phyloP scores from a whole-genome alignment of 2,888 invertebrate genomes.

The Meandrusa payeni region DNA sequence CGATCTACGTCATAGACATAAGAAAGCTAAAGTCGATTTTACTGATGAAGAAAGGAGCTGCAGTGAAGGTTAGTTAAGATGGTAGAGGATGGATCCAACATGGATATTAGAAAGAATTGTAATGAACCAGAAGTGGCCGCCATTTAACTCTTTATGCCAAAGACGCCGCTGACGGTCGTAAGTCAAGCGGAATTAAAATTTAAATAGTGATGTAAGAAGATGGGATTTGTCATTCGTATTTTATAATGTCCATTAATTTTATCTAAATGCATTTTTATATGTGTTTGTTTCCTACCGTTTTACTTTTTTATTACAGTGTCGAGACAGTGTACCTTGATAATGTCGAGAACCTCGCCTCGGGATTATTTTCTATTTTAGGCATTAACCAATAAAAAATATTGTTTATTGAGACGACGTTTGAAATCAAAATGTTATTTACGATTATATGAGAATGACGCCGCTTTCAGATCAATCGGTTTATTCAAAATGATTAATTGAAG shows the following conservation, averaged over 20 bases:
- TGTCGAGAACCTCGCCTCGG: constrained; percentile 36
- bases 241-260: constrained; percentile 59
- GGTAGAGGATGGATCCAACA: too few relatives aligned
- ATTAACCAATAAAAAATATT: constrained; percentile 41
- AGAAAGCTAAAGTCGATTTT: background rate
- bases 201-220: constrained; percentile 35
- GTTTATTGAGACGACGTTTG: constrained; percentile 29
- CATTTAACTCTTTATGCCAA: constrained; percentile 37
- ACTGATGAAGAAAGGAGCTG: background rate
- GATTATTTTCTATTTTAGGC: constrained; percentile 40
- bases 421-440: constrained; percentile 12
- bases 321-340: constrained; percentile 41
- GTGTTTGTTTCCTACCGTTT: constrained; percentile 56
- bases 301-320: constrained; percentile 50
- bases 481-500: too few relatives aligned
- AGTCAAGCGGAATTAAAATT: constrained; percentile 41
- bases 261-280: constrained; percentile 61
- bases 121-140: too few relatives aligned
- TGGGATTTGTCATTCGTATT: constrained; percentile 48
- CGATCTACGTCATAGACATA: background rate
- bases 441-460: too few relatives aligned
- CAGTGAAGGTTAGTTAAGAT: too few relatives aligned
- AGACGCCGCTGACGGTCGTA: constrained; percentile 38
- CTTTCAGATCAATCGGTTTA: too few relatives aligned
- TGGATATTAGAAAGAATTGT: background rate